These are phyloP conservation scores for Xyrichtys novacula DNA, from an alignment of 2,797 vertebrate genomes.

Conservation along the genomic window DNA sequence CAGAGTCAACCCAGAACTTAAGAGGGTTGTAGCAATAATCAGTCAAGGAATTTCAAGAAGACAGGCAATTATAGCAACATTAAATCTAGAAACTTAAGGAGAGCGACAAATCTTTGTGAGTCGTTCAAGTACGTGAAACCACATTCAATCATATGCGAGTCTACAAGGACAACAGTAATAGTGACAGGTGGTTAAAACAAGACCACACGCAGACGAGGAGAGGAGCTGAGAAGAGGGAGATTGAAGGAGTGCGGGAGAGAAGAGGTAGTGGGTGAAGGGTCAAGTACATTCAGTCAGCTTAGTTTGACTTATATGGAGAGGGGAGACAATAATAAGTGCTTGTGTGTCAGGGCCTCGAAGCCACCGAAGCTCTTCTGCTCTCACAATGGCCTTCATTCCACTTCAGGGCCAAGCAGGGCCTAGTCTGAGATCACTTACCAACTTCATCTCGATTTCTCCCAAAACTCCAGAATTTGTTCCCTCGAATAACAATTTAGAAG, in stretches of 20 bases:
- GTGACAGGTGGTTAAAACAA: slow-evolving; percentile 59
- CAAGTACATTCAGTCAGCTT: slow-evolving; percentile 80
- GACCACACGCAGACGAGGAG: slow-evolving; percentile 68
- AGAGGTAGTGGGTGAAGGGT: slow-evolving; percentile 70
- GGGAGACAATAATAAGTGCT: slow-evolving; percentile 74
- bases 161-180: slow-evolving; percentile 26
- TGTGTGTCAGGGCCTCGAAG: slow-evolving; percentile 59
- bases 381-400: slow-evolving; percentile 50
- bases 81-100: slow-evolving; percentile 16
- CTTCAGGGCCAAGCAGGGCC: slow-evolving; percentile 13
- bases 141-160: slow-evolving; percentile 44
- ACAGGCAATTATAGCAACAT: slow-evolving; percentile 39
- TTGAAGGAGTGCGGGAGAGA: slow-evolving; percentile 65
- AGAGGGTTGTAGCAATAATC: slow-evolving; percentile 11
- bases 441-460: slow-evolving; percentile 12
- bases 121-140: slow-evolving; percentile 34
- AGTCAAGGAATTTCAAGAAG: slow-evolving; percentile 21
- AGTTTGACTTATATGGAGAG: slow-evolving; percentile 77
- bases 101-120: slow-evolving; percentile 27
- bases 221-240: slow-evolving; percentile 47
- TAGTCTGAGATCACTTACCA: slow-evolving; percentile 11
- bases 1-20: slow-evolving; percentile 51
- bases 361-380: slow-evolving; percentile 53
- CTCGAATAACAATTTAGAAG: slow-evolving; percentile 25
- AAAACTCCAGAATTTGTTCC: slow-evolving; percentile 36